Conservation (phyloP, 2,888 invertebrate species). For the Gibbula magus region DNA sequence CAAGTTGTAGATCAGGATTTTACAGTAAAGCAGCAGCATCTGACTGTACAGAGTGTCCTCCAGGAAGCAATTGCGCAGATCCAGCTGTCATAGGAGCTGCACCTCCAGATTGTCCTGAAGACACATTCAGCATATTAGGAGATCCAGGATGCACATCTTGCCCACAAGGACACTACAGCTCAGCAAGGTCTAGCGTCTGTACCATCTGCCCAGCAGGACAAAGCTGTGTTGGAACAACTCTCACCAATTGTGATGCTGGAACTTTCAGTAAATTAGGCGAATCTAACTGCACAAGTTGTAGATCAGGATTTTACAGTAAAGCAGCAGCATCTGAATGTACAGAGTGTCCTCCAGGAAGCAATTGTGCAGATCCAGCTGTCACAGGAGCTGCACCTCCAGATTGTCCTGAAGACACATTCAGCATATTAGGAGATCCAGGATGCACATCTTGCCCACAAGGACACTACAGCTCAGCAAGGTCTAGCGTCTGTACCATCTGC, state of each 20-base stretch:
- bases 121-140: constrained; percentile 49
- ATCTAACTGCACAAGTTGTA: constrained; percentile 33
- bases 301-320: constrained; percentile 50
- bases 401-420: constrained; percentile 63
- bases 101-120: constrained; percentile 39
- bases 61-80: constrained; percentile 46
- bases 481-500: constrained; percentile 47
- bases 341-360: constrained; percentile 57
- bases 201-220: constrained; percentile 44
- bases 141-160: constrained; percentile 48
- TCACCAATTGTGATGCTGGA: constrained; percentile 40
- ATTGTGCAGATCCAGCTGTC: constrained; percentile 48
- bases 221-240: constrained; percentile 32
- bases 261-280: constrained; percentile 36
- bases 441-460: constrained; percentile 59
- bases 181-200: constrained; percentile 23
- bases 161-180: constrained; percentile 49
- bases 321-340: constrained; percentile 52
- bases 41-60: constrained; percentile 47
- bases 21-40: constrained; percentile 46
- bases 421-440: constrained; percentile 50
- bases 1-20: constrained; percentile 40
- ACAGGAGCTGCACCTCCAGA: constrained; percentile 38
- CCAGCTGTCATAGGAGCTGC: constrained; percentile 48
- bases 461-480: constrained; percentile 49